These are phyloP conservation scores for Pipistrellus pygmaeus DNA, from an alignment of 2,797 vertebrate species.

Conservation along the genomic window DNA sequence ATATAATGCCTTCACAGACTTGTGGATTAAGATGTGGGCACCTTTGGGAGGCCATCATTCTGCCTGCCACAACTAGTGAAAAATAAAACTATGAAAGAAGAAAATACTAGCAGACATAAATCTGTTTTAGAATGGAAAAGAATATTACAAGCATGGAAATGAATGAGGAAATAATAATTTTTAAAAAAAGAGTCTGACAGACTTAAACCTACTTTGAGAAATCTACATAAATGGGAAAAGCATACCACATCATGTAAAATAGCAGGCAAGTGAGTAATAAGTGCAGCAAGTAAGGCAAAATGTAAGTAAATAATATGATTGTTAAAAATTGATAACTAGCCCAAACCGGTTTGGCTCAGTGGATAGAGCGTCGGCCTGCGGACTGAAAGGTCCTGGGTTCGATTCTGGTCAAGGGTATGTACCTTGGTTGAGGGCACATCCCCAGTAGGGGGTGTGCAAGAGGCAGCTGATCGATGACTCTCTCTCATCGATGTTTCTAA, in stretches of 20 bases:
- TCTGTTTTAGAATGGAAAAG: not conserved
- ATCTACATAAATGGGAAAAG: not conserved
- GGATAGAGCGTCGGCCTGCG: too few species aligned
- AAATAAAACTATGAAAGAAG: not conserved
- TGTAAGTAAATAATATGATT: not conserved
- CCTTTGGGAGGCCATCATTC: not conserved
- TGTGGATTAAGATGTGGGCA: not conserved
- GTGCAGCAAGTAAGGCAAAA: not conserved
- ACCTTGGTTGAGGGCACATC: too few species aligned
- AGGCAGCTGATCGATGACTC: too few species aligned
- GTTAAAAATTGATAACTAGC: not conserved
- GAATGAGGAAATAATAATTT: not conserved
- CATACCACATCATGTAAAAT: not conserved
- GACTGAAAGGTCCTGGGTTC: too few species aligned
- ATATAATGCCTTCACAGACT: not conserved
- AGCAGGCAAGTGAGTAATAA: not conserved
- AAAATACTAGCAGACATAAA: not conserved
- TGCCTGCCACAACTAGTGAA: not conserved
- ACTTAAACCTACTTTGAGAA: not conserved
- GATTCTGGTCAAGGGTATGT: too few species aligned
- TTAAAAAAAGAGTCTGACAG: not conserved
- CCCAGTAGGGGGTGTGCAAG: too few species aligned
- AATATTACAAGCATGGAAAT: not conserved
- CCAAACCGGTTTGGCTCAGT: too few species aligned
- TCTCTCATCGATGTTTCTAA: too few species aligned